Conservation (phyloP, 2,797 vertebrate species). For the Tenualosa thibaudeaui region DNA sequence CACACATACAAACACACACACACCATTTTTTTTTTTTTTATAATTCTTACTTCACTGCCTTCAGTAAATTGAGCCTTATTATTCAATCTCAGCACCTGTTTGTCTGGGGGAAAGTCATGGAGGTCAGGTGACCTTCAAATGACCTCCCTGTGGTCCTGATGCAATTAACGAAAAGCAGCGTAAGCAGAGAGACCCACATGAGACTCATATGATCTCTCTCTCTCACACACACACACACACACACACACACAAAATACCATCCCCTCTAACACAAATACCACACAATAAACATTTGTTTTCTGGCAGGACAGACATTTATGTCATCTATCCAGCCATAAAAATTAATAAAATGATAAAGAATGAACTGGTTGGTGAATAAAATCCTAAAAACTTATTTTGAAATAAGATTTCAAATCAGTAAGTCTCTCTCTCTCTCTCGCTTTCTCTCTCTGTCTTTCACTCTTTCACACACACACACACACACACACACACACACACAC, state of each 20-base stretch:
- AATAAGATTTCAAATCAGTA: no score
- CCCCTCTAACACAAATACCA: background rate
- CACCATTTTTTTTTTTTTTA: no score
- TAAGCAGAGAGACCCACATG: background rate
- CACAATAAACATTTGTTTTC: background rate
- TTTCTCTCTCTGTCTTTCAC: no score
- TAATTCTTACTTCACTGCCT: no score
- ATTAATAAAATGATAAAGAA: no score
- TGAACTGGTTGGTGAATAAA: no score
- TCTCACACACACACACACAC: conserved; percentile 15
- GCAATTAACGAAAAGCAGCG: background rate
- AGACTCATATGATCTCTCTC: background rate
- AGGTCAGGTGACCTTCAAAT: background rate
- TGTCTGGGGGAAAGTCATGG: background rate
- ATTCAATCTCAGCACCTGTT: background rate
- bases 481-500: background rate
- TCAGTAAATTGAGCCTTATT: background rate
- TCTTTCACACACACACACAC: background rate
- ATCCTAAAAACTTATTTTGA: no score
- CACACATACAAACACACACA: no score
- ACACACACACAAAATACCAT: background rate
- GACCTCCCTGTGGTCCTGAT: background rate
- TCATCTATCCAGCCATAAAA: no score
- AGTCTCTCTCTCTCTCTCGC: no score
- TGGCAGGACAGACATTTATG: no score